phyloP scores from a whole-genome alignment of 2,888 invertebrate species.

The Synanthedon tipuliformis region DNA sequence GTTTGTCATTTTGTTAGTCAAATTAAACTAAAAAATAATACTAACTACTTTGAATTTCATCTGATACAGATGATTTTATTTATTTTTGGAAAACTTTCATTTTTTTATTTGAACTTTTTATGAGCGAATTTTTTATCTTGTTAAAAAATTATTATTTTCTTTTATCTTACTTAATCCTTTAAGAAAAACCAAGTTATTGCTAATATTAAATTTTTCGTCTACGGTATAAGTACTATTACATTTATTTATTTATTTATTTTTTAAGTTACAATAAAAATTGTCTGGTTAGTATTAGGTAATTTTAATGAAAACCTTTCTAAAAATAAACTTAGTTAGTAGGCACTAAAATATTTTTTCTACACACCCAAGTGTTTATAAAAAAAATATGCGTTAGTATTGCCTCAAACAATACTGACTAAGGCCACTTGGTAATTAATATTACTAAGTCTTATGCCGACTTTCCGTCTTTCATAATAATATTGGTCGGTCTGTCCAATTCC shows the following conservation, averaged over 20 bases:
- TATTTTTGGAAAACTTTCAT: slow-evolving; percentile 39
- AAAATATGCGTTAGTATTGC: neutral
- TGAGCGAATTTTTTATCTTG: slow-evolving; percentile 34
- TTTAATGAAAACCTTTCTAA: neutral
- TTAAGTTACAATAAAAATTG: neutral
- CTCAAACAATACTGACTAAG: neutral
- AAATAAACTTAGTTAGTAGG: neutral
- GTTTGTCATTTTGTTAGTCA: slow-evolving; percentile 52
- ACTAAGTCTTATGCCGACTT: too few species aligned
- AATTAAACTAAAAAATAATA: slow-evolving; percentile 37
- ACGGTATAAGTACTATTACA: too few species aligned
- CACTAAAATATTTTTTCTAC: neutral
- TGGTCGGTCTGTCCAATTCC: too few species aligned
- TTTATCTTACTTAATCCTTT: too few species aligned
- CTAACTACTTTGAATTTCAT: slow-evolving; percentile 60
- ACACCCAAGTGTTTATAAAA: slow-evolving; percentile 22
- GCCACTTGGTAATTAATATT: neutral
- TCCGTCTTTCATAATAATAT: too few species aligned
- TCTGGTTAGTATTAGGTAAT: neutral
- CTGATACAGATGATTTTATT: slow-evolving; percentile 57
- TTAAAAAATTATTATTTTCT: neutral
- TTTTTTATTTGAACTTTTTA: slow-evolving; percentile 45
- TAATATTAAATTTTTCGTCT: too few species aligned
- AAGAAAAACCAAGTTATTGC: too few species aligned
- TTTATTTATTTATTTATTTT: too few species aligned